Conservation (phyloP, 2,797 vertebrate genomes). For the Emydoidea blandingii region DNA sequence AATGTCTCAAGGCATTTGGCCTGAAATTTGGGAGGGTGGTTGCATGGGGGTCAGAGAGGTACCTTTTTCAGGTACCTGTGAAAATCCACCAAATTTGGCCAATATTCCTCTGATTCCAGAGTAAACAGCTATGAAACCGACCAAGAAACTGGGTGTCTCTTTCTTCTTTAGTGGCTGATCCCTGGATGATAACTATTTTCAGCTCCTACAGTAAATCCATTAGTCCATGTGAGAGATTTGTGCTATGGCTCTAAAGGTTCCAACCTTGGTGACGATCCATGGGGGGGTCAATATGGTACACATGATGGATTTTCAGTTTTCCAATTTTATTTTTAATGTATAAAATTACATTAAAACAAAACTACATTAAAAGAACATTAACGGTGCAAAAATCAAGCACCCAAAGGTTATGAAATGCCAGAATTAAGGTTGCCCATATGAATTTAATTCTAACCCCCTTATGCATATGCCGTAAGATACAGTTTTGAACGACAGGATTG, state of each 20-base stretch:
- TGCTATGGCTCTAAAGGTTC: background rate
- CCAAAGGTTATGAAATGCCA: slow-evolving; percentile 26
- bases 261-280: background rate
- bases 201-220: background rate
- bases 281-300: slow-evolving; percentile 20
- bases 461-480: background rate
- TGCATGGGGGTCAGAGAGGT: background rate
- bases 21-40: background rate
- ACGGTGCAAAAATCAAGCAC: background rate
- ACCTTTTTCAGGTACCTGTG: background rate
- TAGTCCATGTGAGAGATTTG: slow-evolving; percentile 2
- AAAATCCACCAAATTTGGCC: background rate
- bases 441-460: slow-evolving; percentile 49
- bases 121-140: background rate
- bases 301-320: background rate
- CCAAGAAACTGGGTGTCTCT: background rate
- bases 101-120: background rate
- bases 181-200: background rate
- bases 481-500: background rate
- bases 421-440: slow-evolving; percentile 1
- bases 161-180: background rate
- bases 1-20: background rate
- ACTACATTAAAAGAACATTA: background rate
- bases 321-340: background rate
- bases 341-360: slow-evolving; percentile 2